Evolutionary conservation across 2,888 invertebrate genomes (phyloP).

Genomic region (Erebia ligea): DNA sequence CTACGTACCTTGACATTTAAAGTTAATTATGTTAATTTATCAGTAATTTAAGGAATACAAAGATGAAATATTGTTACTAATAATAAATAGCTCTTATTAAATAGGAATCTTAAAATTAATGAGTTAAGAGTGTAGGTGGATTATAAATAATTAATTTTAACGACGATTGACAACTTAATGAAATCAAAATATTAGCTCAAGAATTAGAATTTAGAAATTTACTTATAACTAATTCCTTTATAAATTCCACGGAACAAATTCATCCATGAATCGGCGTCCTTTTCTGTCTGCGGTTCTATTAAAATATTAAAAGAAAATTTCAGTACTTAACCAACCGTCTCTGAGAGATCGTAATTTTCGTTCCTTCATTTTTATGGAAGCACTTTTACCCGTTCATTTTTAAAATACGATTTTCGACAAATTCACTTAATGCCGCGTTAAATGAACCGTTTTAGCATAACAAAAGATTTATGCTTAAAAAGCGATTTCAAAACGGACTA

Average conservation of each 20-base stretch:
- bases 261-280: conserved; percentile 2
- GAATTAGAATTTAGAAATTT: not conserved
- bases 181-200: not conserved
- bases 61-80: not conserved
- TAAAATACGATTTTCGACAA: conserved; percentile 80
- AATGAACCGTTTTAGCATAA: conserved; percentile 81
- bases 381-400: conserved; percentile 74
- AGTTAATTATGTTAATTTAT: not conserved
- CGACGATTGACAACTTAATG: not conserved
- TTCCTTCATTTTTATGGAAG: conserved; percentile 61
- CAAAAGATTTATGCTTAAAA: conserved; percentile 79
- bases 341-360: conserved; percentile 54
- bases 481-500: conserved; percentile 75
- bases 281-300: conserved; percentile 21
- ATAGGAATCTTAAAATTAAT: not conserved
- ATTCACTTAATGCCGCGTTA: conserved; percentile 81
- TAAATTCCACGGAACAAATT: conserved; percentile 4
- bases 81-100: not conserved
- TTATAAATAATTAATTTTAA: not conserved
- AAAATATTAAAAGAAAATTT: conserved; percentile 50
- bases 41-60: conserved; percentile 6
- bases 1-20: not conserved
- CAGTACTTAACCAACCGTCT: conserved; percentile 52
- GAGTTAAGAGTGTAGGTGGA: not conserved
- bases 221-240: not conserved